phyloP scores from a whole-genome alignment of 2,888 invertebrate species.

The Metellina segmentata region DNA sequence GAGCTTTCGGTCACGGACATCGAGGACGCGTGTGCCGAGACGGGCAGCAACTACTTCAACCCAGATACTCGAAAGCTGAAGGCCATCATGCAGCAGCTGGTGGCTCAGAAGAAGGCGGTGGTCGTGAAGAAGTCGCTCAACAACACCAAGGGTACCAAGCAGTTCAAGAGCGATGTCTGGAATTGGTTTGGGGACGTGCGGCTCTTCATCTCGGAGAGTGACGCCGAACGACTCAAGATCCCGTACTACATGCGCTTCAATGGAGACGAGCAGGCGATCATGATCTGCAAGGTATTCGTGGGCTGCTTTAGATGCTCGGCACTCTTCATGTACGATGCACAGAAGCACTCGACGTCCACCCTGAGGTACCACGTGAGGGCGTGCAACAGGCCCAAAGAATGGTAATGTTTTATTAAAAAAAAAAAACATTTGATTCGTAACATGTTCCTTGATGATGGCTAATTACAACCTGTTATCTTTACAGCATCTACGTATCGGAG shows the following conservation, averaged over 20 bases:
- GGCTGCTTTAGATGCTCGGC: constrained; percentile 71
- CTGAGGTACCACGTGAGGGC: constrained; percentile 64
- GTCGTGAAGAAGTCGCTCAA: constrained; percentile 51
- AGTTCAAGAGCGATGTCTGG: constrained; percentile 75
- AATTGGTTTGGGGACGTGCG: constrained; percentile 71
- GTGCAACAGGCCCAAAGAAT: constrained; percentile 70
- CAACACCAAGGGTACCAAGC: constrained; percentile 62
- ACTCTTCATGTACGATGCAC: constrained; percentile 72
- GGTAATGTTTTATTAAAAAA: constrained; percentile 15
- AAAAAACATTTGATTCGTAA: background rate
- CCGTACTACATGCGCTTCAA: constrained; percentile 42
- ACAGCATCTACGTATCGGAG: constrained; percentile 66
- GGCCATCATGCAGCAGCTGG: constrained; percentile 63
- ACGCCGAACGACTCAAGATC: constrained; percentile 62
- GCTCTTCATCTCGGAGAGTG: constrained; percentile 53
- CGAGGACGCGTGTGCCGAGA: constrained; percentile 51
- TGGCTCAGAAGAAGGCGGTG: constrained; percentile 56
- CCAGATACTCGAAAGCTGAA: constrained; percentile 70
- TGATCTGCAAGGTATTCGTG: constrained; percentile 69
- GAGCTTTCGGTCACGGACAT: constrained; percentile 49
- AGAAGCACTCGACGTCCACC: constrained; percentile 66
- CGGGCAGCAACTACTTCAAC: constrained; percentile 51
- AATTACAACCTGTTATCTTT: background rate
- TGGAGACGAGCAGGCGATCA: constrained; percentile 45
- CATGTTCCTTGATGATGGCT: background rate